Conservation (phyloP, 2,888 invertebrate genomes). For the Strigamia crassipes region DNA sequence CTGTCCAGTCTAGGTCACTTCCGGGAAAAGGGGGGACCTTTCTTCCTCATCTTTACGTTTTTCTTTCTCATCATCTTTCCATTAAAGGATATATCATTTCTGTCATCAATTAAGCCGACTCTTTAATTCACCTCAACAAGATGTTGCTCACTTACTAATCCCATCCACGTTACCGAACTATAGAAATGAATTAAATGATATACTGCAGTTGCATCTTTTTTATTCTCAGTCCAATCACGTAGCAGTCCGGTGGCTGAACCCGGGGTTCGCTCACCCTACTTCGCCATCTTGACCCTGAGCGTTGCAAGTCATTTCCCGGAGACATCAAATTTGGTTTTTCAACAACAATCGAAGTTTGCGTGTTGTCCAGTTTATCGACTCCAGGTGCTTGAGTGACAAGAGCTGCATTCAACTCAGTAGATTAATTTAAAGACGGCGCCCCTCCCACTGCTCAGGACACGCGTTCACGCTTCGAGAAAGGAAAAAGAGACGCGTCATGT, state of each 20-base stretch:
- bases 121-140: not conserved
- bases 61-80: conserved; percentile 14
- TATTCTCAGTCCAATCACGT: not conserved
- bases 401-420: not conserved
- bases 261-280: conserved; percentile 33
- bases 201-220: not conserved
- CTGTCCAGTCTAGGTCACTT: conserved; percentile 42
- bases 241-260: conserved; percentile 8
- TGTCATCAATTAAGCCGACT: not conserved
- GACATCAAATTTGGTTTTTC: not conserved
- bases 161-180: not conserved
- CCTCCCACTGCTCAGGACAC: conserved; percentile 12
- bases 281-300: conserved; percentile 28
- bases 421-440: conserved; percentile 28
- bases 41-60: conserved; percentile 18
- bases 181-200: not conserved
- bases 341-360: conserved; percentile 27
- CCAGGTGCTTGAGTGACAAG: conserved; percentile 36
- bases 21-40: conserved; percentile 31
- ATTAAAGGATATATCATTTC: not conserved
- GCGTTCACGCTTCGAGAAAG: conserved; percentile 22
- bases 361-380: conserved; percentile 20
- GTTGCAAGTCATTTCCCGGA: not conserved
- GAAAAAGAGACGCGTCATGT: conserved; percentile 28
- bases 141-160: not conserved